Conservation (phyloP, 2,888 invertebrate species). For the Apotomis betuletana region DNA sequence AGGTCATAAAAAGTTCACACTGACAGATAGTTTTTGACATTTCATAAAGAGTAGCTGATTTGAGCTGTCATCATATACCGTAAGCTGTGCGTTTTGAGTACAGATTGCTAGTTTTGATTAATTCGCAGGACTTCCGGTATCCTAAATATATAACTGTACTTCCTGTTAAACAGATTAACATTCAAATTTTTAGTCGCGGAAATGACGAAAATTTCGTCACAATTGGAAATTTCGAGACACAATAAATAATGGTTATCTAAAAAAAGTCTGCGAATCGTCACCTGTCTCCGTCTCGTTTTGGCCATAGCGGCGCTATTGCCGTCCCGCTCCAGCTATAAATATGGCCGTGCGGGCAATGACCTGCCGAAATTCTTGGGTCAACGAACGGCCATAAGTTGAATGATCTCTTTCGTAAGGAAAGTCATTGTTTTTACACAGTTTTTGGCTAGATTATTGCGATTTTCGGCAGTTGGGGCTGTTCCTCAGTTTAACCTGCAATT, state of each 20-base stretch:
- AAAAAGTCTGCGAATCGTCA: constrained; percentile 39
- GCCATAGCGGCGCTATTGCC: constrained; percentile 24
- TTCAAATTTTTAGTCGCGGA: background rate
- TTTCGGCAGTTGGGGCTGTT: background rate
- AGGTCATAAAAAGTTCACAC: too few species aligned
- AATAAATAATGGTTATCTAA: constrained; percentile 27
- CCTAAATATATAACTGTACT: too few species aligned
- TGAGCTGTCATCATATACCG: too few species aligned
- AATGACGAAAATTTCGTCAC: constrained; percentile 32
- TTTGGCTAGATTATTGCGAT: constrained; percentile 17
- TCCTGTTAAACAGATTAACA: background rate
- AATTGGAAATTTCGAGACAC: constrained; percentile 30
- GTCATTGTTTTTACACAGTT: constrained; percentile 34
- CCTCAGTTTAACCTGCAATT: background rate
- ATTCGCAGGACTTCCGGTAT: too few species aligned
- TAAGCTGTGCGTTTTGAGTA: too few species aligned
- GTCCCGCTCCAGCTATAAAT: constrained; percentile 32
- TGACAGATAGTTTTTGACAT: too few species aligned
- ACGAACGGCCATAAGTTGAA: constrained; percentile 37
- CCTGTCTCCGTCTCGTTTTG: constrained; percentile 17
- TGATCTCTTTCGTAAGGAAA: constrained; percentile 27
- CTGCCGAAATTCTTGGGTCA: constrained; percentile 40
- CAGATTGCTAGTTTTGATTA: too few species aligned
- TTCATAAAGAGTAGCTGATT: too few species aligned
- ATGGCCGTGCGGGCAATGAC: constrained; percentile 31